Percentiles rank a stretch among this genome's conserved stretches.
phyloP scores from a whole-genome alignment of 2,797 vertebrate species.

The Anas capensis region DNA sequence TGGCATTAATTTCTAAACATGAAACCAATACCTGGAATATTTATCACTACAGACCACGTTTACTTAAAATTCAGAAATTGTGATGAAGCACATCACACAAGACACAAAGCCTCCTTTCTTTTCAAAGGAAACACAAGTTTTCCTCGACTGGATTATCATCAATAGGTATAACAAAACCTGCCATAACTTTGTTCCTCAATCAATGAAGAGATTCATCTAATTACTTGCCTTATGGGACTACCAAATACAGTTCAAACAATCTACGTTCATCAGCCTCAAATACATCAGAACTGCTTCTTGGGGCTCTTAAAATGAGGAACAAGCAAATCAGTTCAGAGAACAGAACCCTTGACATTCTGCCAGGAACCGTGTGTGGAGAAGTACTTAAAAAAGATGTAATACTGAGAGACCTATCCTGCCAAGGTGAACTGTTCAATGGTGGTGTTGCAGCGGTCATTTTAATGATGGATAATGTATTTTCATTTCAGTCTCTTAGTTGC shows the following conservation, averaged over 20 bases:
- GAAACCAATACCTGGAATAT: not conserved
- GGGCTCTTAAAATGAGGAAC: not conserved
- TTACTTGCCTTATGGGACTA: not conserved
- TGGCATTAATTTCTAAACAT: not conserved
- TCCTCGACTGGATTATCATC: not conserved
- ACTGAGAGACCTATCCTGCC: not conserved
- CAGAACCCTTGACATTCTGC: not conserved
- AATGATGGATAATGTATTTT: not conserved
- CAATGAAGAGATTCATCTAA: not conserved
- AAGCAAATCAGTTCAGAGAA: not conserved
- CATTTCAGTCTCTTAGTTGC: not conserved
- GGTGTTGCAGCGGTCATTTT: not conserved
- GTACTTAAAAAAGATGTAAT: fast-evolving
- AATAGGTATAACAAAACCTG: not conserved
- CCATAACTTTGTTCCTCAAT: not conserved
- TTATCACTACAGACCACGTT: not conserved
- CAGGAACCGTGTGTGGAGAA: not conserved
- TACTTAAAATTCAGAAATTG: not conserved
- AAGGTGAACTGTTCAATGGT: not conserved
- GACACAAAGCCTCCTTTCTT: not conserved
- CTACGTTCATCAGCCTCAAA: not conserved
- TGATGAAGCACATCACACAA: not conserved
- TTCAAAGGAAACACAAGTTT: not conserved
- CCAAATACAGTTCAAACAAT: not conserved
- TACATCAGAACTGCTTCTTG: not conserved